Base-by-base conservation (phyloP, 2,888 invertebrate species). In the Oligia strigilis region DNA sequence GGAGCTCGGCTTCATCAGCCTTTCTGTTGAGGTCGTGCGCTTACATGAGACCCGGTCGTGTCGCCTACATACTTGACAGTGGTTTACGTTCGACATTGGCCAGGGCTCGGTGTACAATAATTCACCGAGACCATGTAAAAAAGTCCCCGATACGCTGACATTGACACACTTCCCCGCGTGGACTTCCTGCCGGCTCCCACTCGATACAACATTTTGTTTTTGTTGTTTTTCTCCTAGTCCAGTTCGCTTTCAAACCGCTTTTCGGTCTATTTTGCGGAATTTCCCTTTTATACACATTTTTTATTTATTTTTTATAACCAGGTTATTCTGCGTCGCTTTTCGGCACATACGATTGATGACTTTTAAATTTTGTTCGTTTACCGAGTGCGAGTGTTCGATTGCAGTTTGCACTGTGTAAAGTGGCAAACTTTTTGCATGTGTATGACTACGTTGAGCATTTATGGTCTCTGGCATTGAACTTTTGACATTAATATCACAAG, bases 91-190 rank as follows among this genome's bases (percentile, higher is more conserved):
- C 77, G 79, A 85, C 85, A 85, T 81, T 90, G 83, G 73, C 83
- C 76, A 87, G 86, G 80, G 82, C 81, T 75, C 43, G 66, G 67
- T 82, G 84, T 86, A 88, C 85, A 89, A 91, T 91, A 91, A 91
- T 90, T 92, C 88, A 92, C 91, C 82, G 89, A 84, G 87, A 88
- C 88, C 85, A 87, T 87, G 88, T 89, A 92, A 94, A 93, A 92
- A 91, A 90, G 80, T 80, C 85, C 87, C 92, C 92, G 92, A 93
- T 93, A 93, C 92, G 92, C 91, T 94, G 96, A 95, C 96, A 96
- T 96, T 96, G 96, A 96, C 96, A 96, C 95, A 95, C 91, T 95
- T 96, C 92, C 89, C 91, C 90, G 89, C 89, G 91, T 90, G 90
- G 92, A 91, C 92, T 94, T 94, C 94, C 95, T 93, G 93, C 91